Percentiles rank a stretch among this genome's conserved stretches.
Conservation (phyloP, 53 echinoderm and acorn worm species). For the Actinopyga echinites region DNA sequence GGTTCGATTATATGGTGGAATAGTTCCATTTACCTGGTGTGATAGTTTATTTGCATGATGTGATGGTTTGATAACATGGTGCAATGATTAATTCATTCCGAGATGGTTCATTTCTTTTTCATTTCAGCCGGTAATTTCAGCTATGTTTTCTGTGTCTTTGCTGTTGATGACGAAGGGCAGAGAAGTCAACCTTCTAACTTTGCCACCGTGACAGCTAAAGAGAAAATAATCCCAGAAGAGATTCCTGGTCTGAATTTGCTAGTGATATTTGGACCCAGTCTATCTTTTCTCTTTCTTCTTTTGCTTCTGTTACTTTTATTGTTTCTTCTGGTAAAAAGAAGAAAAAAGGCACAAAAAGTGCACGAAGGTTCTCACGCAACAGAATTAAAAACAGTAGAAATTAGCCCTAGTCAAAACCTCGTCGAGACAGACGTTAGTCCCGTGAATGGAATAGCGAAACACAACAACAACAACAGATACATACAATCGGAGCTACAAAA, state of each 20-base stretch:
- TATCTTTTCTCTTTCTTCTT: not conserved
- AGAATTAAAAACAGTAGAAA: too few species aligned
- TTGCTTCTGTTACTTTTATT: not conserved
- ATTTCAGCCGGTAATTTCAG: conserved; percentile 52
- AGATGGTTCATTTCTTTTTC: not conserved
- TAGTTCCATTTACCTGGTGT: too few species aligned
- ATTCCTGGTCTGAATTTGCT: not conserved
- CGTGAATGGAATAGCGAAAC: too few species aligned
- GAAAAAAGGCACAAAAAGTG: not conserved
- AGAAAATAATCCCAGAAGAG: not conserved
- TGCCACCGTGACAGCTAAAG: conserved; percentile 46
- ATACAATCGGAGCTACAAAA: too few species aligned
- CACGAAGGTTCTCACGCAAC: too few species aligned
- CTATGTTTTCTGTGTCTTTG: conserved; percentile 64
- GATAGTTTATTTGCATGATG: too few species aligned
- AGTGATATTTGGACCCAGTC: not conserved
- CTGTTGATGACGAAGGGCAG: conserved; percentile 66
- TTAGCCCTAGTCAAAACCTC: too few species aligned
- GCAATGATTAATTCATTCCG: too few species aligned
- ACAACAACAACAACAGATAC: too few species aligned
- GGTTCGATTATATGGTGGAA: too few species aligned
- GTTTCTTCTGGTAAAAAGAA: not conserved
- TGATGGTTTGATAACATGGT: too few species aligned
- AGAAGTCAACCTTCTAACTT: conserved; percentile 66
- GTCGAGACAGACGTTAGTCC: too few species aligned